Evolutionary conservation across 1,140 invertebrate species (phyloP), one percentile per base, ranked within the genome.

Genomic region (Thaumetopoea pityocampa): DNA sequence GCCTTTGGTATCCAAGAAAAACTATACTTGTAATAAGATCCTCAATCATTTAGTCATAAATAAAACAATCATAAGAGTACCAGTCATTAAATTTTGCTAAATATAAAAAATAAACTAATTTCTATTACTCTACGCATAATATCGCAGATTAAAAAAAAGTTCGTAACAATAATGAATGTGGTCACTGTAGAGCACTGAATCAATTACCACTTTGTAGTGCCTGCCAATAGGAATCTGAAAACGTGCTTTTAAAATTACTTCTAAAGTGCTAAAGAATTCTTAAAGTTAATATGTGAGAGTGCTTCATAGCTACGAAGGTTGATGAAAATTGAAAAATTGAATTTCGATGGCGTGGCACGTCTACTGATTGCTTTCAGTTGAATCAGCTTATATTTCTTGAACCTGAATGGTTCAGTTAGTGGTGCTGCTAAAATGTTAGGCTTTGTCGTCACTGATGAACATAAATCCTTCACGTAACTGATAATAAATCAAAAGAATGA

Each of bases 281-380:
- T 29, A 15, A 4, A 35, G 32, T 35, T 43, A 34, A 35, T 28
- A 29, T 44, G 30, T 18, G 29, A 17, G 32, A 44, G 20, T 23
- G 24, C 32, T 44, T 44, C 28, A 34, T 15, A 15, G 32, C 11
- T n/a, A 10, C 15, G 20, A 44, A 30, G 16, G 30, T 36, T 54
- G 38, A 46, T 55, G 51, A 51, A 32, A 27, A 27, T 43, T 32
- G 19, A 40, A 41, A 57, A 60, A 66, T 66, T 63, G 55, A 65
- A 66, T 61, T 61, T 43, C 42, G 38, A 37, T 40, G 47, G 26
- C 49, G 49, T 49, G 27, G 26, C 23, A 18, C 32, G 45, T 38
- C 50, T 51, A 22, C 46, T 66, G 66, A 69, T 66, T 66, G 54
- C 54, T 61, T 35, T 33, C 33, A 32, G 19, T 50, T 59, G 53